A percentile compares a stretch with the other conserved stretches of the same genome.
Conservation (phyloP, 1,140 invertebrate species). For the Physella acuta region DNA sequence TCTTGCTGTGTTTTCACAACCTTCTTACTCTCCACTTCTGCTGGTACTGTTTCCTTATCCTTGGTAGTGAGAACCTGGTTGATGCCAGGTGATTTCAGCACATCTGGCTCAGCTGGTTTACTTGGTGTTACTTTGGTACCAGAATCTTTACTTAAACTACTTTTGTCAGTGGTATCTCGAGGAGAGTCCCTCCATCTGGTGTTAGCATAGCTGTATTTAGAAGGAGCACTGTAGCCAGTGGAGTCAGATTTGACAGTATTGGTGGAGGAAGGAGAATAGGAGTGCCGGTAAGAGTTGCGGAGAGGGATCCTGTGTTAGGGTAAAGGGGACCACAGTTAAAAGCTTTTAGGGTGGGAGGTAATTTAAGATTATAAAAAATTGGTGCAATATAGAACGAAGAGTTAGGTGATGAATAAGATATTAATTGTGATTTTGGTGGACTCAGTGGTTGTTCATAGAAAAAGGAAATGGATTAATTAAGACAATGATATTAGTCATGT, state of each 20-base stretch:
- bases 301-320: conserved; percentile 21
- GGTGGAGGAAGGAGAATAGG: conserved; percentile 9
- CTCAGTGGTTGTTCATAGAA: background rate
- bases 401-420: background rate
- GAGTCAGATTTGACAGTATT: conserved; percentile 8
- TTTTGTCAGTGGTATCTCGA: background rate
- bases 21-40: too few relatives aligned
- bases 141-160: too few relatives aligned
- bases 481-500: too few relatives aligned
- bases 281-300: conserved; percentile 14
- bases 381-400: background rate
- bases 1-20: too few relatives aligned
- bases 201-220: conserved; percentile 13
- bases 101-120: too few relatives aligned
- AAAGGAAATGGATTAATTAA: background rate
- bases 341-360: background rate
- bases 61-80: too few relatives aligned
- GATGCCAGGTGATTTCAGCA: too few relatives aligned
- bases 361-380: background rate
- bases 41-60: too few relatives aligned
- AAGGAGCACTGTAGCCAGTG: conserved; percentile 9
- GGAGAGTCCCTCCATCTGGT: background rate
- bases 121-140: too few relatives aligned
- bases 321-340: background rate
- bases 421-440: background rate